Conservation (phyloP, 2,797 vertebrate genomes). For the Hippocampus kuda region DNA sequence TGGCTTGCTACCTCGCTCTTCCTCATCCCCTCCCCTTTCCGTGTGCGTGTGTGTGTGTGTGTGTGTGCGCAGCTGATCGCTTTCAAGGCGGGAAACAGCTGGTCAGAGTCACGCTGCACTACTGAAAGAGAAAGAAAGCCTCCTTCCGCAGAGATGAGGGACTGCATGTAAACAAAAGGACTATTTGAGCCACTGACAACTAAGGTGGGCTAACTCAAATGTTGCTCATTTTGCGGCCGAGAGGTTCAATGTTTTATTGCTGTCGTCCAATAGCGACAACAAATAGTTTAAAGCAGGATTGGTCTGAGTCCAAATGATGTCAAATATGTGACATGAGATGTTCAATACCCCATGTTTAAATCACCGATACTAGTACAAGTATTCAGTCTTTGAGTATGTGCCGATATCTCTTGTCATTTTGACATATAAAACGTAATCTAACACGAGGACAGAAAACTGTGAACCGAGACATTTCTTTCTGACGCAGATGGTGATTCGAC, state of each 20-base stretch:
- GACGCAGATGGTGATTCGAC: too few relatives aligned
- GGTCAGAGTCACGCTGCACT: slow-evolving; percentile 83
- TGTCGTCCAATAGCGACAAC: not conserved
- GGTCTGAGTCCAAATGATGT: too few relatives aligned
- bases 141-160: slow-evolving; percentile 75
- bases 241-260: not conserved
- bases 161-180: slow-evolving; percentile 91
- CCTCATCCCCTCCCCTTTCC: slow-evolving; percentile 41
- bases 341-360: too few relatives aligned
- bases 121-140: slow-evolving; percentile 56
- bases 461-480: too few relatives aligned
- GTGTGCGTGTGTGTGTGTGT: slow-evolving; percentile 56
- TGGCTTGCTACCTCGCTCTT: slow-evolving; percentile 56
- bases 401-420: too few relatives aligned
- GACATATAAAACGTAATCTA: too few relatives aligned
- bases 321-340: too few relatives aligned
- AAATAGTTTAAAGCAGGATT: too few relatives aligned
- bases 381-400: too few relatives aligned
- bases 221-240: not conserved
- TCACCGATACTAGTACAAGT: too few relatives aligned
- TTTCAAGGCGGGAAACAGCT: slow-evolving; percentile 99
- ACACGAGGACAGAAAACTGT: too few relatives aligned
- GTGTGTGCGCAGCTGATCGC: slow-evolving; percentile 83
- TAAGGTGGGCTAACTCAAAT: not conserved
- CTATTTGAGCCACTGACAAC: slow-evolving; percentile 56